Evolutionary conservation across 2,888 invertebrate genomes (phyloP).

Genomic region (Cloeon dipterum): DNA sequence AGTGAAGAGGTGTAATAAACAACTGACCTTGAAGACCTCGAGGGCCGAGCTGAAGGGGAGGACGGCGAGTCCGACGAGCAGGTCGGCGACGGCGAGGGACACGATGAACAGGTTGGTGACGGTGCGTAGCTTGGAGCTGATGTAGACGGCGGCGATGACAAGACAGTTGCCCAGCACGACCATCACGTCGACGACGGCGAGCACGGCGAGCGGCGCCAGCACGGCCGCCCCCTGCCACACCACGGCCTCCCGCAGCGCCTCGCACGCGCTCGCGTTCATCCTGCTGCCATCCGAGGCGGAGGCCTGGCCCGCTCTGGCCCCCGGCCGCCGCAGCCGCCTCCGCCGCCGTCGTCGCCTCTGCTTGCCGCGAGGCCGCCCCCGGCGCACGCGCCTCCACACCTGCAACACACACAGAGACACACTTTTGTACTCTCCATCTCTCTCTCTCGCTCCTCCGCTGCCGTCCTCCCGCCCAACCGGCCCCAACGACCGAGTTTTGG

Average conservation of each 20-base stretch:
- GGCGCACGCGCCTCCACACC: too few species aligned
- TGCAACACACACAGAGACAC: too few species aligned
- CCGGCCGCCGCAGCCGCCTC: too few species aligned
- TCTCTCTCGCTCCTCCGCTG: too few species aligned
- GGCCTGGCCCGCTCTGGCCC: too few species aligned
- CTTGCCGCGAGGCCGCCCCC: too few species aligned
- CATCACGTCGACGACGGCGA: conserved; percentile 65
- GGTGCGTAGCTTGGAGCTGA: conserved; percentile 74
- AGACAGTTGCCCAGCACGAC: conserved; percentile 80
- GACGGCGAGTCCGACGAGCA: conserved; percentile 85
- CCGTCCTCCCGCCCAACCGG: too few species aligned
- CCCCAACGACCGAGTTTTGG: too few species aligned
- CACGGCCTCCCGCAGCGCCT: conserved; percentile 55
- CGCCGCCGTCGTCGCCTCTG: too few species aligned
- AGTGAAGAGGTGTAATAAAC: too few species aligned
- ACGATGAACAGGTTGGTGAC: conserved; percentile 95
- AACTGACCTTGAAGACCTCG: conserved; percentile 82
- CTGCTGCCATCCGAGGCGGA: too few species aligned
- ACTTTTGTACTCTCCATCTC: too few species aligned
- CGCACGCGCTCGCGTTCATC: conserved; percentile 65
- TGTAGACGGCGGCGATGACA: conserved; percentile 79
- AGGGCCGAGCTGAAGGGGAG: conserved; percentile 89
- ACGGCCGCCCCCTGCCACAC: conserved; percentile 61
- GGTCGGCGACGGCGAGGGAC: conserved; percentile 85
- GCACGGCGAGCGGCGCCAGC: conserved; percentile 49